Evolutionary conservation across 23 tunicate species (phyloP).

Genomic region (Halocynthia aurantium): DNA sequence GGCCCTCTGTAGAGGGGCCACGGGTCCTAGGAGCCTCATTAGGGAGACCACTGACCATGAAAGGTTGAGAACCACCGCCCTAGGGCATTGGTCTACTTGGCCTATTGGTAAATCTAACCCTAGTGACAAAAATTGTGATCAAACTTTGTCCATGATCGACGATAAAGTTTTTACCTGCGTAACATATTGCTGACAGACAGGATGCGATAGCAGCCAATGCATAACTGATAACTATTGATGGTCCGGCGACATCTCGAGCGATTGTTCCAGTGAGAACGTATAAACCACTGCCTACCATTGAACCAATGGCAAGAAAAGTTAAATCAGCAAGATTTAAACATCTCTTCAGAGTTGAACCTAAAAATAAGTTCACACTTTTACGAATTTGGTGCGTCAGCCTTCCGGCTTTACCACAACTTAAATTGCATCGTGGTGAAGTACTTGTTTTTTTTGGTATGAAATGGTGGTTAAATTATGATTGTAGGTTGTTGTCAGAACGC

Average conservation of each 20-base stretch:
- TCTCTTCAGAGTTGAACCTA: constrained; percentile 28
- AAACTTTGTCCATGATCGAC: too few species aligned
- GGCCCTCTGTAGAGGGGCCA: too few species aligned
- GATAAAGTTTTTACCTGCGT: constrained; percentile 42
- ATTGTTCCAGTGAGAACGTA: constrained; percentile 56
- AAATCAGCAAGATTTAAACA: constrained; percentile 22
- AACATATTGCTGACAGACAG: constrained; percentile 40
- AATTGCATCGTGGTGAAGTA: not conserved
- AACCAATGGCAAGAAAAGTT: constrained; percentile 43
- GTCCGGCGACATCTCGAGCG: constrained; percentile 39
- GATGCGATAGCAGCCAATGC: constrained; percentile 45
- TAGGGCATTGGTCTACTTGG: too few species aligned
- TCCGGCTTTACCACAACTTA: not conserved
- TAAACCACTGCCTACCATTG: constrained; percentile 51
- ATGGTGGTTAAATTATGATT: too few species aligned
- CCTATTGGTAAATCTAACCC: too few species aligned
- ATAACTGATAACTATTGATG: constrained; percentile 45
- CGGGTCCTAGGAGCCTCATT: too few species aligned
- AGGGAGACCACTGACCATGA: too few species aligned
- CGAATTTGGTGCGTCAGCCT: not conserved
- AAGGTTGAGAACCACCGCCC: too few species aligned
- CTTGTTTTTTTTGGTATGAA: too few species aligned
- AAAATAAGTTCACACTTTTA: not conserved
- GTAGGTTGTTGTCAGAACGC: too few species aligned
- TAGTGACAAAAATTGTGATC: too few species aligned